Evolutionary conservation across 2,888 invertebrate species (phyloP).

Genomic region (Lasioglossum calceatum): DNA sequence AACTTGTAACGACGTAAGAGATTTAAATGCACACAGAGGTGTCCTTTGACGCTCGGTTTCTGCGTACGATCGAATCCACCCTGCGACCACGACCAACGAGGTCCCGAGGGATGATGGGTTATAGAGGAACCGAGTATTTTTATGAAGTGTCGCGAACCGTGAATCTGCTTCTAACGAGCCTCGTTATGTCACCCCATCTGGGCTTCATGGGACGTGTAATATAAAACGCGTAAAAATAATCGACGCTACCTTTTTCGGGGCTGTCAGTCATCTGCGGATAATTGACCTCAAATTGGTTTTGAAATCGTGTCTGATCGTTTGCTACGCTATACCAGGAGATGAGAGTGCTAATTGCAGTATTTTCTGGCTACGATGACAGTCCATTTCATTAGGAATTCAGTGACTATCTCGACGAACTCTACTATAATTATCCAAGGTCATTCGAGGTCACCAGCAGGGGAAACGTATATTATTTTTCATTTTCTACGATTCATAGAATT

Average conservation of each 20-base stretch:
- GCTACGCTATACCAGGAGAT: neutral
- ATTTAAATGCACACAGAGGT: conserved; percentile 43
- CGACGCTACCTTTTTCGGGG: neutral
- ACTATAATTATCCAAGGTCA: no score
- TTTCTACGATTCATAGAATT: no score
- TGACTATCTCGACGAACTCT: no score
- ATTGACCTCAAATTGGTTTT: neutral
- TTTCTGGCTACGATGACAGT: no score
- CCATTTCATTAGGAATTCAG: no score
- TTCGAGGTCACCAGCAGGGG: no score
- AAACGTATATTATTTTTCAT: no score
- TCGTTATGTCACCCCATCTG: neutral
- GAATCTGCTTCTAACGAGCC: neutral
- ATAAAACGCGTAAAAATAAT: neutral
- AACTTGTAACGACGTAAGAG: conserved; percentile 54
- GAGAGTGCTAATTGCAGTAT: no score
- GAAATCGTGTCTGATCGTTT: neutral
- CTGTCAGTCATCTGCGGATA: neutral
- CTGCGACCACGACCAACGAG: neutral
- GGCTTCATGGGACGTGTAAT: neutral
- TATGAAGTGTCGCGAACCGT: neutral
- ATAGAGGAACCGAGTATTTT: conserved; percentile 31
- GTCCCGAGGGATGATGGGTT: neutral
- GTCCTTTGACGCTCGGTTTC: conserved; percentile 37
- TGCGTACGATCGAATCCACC: neutral